Evolutionary conservation across 2,888 invertebrate genomes (phyloP).

Genomic region (Metellina segmentata): DNA sequence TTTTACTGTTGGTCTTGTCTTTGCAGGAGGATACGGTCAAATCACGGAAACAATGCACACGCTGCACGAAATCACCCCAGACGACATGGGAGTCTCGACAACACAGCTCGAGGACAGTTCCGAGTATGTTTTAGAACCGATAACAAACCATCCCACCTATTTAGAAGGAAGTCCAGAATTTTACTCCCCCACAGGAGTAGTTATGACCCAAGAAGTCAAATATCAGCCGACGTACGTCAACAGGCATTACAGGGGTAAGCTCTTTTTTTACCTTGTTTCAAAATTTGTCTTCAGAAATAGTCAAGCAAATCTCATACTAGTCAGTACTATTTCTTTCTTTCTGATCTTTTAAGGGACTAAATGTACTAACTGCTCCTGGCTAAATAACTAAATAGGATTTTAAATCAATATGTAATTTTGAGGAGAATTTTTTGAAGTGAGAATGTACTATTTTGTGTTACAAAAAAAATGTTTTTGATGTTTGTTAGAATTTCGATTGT

Average conservation of each 20-base stretch:
- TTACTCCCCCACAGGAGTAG: conserved; percentile 85
- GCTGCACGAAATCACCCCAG: conserved; percentile 77
- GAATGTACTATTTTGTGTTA: too few relatives aligned
- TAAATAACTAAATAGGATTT: too few relatives aligned
- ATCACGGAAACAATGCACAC: conserved; percentile 78
- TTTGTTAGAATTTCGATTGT: too few relatives aligned
- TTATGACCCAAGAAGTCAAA: conserved; percentile 84
- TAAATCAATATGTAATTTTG: too few relatives aligned
- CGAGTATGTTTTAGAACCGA: conserved; percentile 84
- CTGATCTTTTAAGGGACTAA: too few relatives aligned
- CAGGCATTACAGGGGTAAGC: conserved; percentile 68
- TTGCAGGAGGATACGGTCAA: conserved; percentile 77
- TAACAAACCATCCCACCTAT: conserved; percentile 84
- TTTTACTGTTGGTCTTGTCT: neutral
- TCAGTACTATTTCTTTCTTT: too few relatives aligned
- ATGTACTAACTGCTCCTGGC: too few relatives aligned
- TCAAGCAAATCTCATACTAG: too few relatives aligned
- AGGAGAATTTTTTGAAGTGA: too few relatives aligned
- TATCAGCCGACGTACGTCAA: conserved; percentile 83
- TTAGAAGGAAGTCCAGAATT: conserved; percentile 88
- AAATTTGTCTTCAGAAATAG: too few relatives aligned
- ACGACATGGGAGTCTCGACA: conserved; percentile 75
- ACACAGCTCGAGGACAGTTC: conserved; percentile 80
- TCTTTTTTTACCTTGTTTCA: too few relatives aligned
- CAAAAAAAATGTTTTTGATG: too few relatives aligned